Evolutionary conservation across 2,113 vertebrate genomes (phyloP), one percentile per base, ranked within the genome.

Genomic region (Alethe castanea): DNA sequence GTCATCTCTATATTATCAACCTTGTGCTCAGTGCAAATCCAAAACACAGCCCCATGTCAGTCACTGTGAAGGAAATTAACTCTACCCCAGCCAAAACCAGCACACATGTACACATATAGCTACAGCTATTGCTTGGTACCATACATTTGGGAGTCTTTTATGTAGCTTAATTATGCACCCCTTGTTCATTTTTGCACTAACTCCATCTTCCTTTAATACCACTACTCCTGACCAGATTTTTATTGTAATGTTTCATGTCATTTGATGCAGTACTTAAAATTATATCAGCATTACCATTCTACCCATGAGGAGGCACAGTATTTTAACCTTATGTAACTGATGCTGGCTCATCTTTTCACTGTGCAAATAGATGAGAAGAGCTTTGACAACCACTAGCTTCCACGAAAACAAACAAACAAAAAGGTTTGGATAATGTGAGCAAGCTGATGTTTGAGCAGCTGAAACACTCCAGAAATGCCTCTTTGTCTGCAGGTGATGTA

Each of bases 401-500:
- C 29, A 10, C 8, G 82, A 54, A 94, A 85, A 35, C n/a, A 87
- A 81, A 17, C 40, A 77, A 92, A 72, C 19, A 84, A 53, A 71
- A 86, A 83, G 23, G 60, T 93, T 86, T 82, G 33, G 33, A 31
- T 42, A 50, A n/a, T 2, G 4, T 45, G 29, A 65, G 12, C 59
- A 57, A 53, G 28, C 66, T 85, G 72, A 61, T 80, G 19, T 61
- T 31, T 90, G 85, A 80, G 54, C 66, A 72, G 50, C 66, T 90
- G 67, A 86, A 88, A 47, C 14, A 14, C 36, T 80, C 25, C 71
- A 86, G 48, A 76, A 57, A 56, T 3, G 1, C 16, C 70, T 69
- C 11, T 90, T 89, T 72, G 8, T 69, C 40, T 82, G 62, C 42
- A 83, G 50, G 33, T 52, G 35, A 42, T 73, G 24, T 70, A 35